Percentiles rank a stretch among this genome's conserved stretches.
phyloP scores from a whole-genome alignment of 2,797 vertebrate genomes.

The Sphenopsis melanotis region DNA sequence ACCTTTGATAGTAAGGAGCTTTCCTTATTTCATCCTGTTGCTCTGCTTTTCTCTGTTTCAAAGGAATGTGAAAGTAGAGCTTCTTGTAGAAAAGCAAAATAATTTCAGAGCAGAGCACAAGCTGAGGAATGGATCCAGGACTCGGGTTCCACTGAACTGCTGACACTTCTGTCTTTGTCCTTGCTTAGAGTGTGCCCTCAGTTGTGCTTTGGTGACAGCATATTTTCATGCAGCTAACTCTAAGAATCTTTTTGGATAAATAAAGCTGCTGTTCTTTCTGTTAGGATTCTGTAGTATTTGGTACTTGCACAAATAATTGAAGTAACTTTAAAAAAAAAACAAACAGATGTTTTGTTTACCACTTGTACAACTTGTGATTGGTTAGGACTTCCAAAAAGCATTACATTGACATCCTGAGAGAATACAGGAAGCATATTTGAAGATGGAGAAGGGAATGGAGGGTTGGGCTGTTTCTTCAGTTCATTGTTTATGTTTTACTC shows the following conservation, averaged over 20 bases:
- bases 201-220: background rate
- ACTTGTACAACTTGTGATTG: background rate
- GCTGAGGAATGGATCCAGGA: rapidly evolving
- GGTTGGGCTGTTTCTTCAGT: background rate
- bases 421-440: background rate
- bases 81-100: background rate
- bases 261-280: background rate
- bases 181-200: background rate
- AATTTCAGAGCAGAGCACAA: background rate
- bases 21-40: background rate
- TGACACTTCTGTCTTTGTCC: background rate
- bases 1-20: background rate
- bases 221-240: background rate
- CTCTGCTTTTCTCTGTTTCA: background rate
- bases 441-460: background rate
- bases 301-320: background rate
- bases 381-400: rapidly evolving
- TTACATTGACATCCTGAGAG: background rate
- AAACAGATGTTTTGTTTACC: background rate
- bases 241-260: background rate
- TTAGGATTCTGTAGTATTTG: background rate
- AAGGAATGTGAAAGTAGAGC: background rate
- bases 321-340: background rate
- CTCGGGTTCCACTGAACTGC: background rate
- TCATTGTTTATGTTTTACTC: rapidly evolving